phyloP scores from a whole-genome alignment of 2,113 vertebrate species.

The Myiopsitta monachus region DNA sequence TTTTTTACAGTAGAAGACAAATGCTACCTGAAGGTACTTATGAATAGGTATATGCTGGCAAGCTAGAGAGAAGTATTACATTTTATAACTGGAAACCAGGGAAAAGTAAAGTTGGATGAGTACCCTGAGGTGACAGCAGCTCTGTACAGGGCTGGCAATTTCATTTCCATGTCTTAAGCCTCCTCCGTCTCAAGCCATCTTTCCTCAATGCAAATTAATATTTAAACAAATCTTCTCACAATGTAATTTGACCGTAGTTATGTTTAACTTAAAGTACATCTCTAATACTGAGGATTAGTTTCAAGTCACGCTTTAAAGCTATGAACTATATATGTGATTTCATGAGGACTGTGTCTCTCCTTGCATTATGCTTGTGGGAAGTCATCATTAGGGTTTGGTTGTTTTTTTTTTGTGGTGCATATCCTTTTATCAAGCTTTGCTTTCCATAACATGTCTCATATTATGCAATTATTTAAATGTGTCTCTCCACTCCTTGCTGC shows the following conservation, averaged over 20 bases:
- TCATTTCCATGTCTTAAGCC: not conserved
- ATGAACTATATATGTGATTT: not conserved
- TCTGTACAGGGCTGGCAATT: not conserved
- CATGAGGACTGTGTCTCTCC: not conserved
- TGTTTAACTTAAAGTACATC: not conserved
- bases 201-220: not conserved
- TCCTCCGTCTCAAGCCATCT: not conserved
- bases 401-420: not conserved
- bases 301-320: not conserved
- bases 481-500: not conserved
- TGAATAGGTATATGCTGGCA: not conserved
- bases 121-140: not conserved
- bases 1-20: not conserved
- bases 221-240: not conserved
- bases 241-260: not conserved
- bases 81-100: not conserved
- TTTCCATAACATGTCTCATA: not conserved
- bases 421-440: not conserved
- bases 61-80: not conserved
- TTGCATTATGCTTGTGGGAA: conserved; percentile 13
- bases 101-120: not conserved
- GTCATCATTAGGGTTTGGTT: not conserved
- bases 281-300: not conserved
- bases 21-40: not conserved
- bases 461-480: conserved; percentile 38